Evolutionary conservation across 1,140 invertebrate species (phyloP).

Genomic region (Antheraea mylitta): DNA sequence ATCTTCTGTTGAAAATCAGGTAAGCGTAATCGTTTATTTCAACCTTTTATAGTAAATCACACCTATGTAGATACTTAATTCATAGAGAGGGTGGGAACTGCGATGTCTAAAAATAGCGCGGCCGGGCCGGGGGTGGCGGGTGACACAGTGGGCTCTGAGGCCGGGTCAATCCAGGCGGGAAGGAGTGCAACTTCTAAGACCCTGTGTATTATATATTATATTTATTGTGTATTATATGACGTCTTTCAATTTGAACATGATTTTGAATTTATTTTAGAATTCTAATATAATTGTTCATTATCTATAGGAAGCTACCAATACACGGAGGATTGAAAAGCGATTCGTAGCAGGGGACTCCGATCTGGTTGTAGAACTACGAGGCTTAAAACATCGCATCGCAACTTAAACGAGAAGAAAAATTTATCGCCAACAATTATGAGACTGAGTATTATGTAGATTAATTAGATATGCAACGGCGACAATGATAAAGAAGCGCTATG

Average conservation of each 20-base stretch:
- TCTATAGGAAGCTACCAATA: slow-evolving; percentile 47
- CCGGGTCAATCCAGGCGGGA: slow-evolving; percentile 61
- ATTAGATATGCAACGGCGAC: slow-evolving; percentile 59
- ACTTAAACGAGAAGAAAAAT: slow-evolving; percentile 59
- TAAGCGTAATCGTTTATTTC: slow-evolving; percentile 33
- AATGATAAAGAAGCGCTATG: slow-evolving; percentile 37
- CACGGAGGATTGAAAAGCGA: slow-evolving; percentile 77
- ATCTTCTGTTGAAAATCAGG: slow-evolving; percentile 52
- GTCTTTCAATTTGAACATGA: background rate
- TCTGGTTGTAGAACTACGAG: slow-evolving; percentile 79
- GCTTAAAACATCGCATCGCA: slow-evolving; percentile 79
- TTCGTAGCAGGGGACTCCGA: slow-evolving; percentile 80
- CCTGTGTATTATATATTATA: no score
- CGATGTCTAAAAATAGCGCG: slow-evolving; percentile 73
- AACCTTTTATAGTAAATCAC: background rate
- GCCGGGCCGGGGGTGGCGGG: slow-evolving; percentile 67
- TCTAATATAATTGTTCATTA: slow-evolving; percentile 28
- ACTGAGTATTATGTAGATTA: slow-evolving; percentile 74
- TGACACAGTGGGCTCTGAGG: slow-evolving; percentile 59
- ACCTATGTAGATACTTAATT: slow-evolving; percentile 6
- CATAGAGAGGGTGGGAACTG: slow-evolving; percentile 46
- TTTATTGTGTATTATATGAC: no score
- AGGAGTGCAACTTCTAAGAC: slow-evolving; percentile 36
- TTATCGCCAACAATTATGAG: slow-evolving; percentile 71
- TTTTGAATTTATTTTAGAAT: background rate